A percentile compares a stretch with the other conserved stretches of the same genome.
phyloP scores from a whole-genome alignment of 2,113 vertebrate genomes.

The Microtus ochrogaster region DNA sequence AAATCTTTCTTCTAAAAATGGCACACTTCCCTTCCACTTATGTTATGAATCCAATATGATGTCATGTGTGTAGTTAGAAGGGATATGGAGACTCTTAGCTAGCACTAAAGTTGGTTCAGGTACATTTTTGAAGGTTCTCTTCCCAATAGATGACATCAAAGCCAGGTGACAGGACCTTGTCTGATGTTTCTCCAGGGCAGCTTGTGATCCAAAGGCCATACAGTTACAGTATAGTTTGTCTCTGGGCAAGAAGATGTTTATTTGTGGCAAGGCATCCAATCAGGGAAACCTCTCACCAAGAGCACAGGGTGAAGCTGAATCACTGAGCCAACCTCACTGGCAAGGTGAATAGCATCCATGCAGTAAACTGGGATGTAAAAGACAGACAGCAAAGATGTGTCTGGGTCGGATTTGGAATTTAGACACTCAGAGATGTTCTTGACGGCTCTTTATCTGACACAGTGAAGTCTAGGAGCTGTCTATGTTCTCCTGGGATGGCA shows the following conservation, averaged over 20 bases:
- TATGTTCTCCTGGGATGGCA: not conserved
- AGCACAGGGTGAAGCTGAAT: not conserved
- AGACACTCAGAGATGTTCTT: not conserved
- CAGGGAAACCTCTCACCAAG: not conserved
- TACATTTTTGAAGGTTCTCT: not conserved
- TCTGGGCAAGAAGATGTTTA: not conserved
- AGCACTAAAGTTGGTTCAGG: not conserved
- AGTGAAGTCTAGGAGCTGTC: not conserved
- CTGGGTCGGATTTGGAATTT: not conserved
- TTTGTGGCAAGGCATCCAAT: not conserved
- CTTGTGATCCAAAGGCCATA: not conserved
- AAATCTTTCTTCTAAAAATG: conserved; percentile 31
- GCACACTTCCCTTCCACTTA: not conserved
- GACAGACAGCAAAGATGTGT: not conserved
- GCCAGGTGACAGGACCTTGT: not conserved
- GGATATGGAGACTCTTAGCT: not conserved
- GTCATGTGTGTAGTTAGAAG: not conserved
- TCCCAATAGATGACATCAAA: not conserved
- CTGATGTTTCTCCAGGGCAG: not conserved
- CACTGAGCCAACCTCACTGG: not conserved
- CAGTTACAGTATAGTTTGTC: not conserved
- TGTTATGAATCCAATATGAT: not conserved
- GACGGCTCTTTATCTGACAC: not conserved
- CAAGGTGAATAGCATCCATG: not conserved
- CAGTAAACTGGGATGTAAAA: not conserved